Evolutionary conservation across 2,888 invertebrate genomes (phyloP), one percentile per base, ranked within the genome.

Genomic region (Heliconius sara): DNA sequence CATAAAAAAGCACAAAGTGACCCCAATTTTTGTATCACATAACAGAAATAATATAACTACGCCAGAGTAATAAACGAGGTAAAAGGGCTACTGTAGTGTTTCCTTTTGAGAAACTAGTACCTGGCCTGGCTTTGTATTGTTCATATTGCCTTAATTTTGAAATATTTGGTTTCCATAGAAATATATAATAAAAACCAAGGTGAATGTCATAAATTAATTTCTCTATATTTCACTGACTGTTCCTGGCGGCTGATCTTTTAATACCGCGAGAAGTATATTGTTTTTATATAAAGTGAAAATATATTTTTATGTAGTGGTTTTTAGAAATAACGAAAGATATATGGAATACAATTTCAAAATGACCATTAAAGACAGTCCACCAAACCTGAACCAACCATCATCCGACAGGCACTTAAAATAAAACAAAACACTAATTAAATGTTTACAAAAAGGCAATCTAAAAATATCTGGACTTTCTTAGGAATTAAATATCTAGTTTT

Each of bases 1-100:
- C 89, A 91, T 93, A 92, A 92, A 92, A 30, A 90, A 89, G 88
- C 89, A 88, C 91, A 91, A 92, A 91, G 88, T 89, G 87, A 88
- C 89, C 90, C 85, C 89, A 89, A 89, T 88, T 86, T 89, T 90
- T 91, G 89, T 90, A 87, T 88, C 84, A 84, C 71, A 81, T 79
- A 85, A 86, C 87, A 86, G 43, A 70, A 81, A 82, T 85, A 39
- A 75, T 75, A 75, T 39, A 73, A 73, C 57, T 73, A 85, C 84
- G 85, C 85, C 83, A 79, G 80, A 83, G 87, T 85, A 86, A 85
- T 90, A 91, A 89, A 89, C 27, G 88, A 87, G 86, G 84, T 87
- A 86, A 88, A 89, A 88, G 90, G 86, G 92, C 93, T 94, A 92
- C 93, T 88, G 92, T 90, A 78, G 71, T 57, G 60, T 74, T 65